Evolutionary conservation across 2,888 invertebrate species (phyloP).

Genomic region (Serrognathus titanus): DNA sequence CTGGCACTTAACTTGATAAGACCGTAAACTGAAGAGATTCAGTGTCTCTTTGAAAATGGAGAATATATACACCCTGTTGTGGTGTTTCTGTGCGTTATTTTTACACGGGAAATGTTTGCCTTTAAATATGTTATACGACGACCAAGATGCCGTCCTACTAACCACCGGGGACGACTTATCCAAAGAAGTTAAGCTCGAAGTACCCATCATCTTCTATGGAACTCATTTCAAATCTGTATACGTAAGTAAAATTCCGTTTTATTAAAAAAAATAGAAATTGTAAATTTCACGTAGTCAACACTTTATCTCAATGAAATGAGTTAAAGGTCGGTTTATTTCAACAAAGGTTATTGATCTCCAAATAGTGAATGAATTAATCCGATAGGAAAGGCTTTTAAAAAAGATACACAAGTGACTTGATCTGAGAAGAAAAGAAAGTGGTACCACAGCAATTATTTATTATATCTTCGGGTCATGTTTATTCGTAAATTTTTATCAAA

Average conservation of each 20-base stretch:
- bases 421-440: no score
- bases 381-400: no score
- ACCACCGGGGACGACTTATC: constrained; percentile 59
- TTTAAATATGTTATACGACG: constrained; percentile 59
- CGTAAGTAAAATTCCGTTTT: constrained; percentile 59
- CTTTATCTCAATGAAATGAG: not conserved
- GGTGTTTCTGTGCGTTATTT: constrained; percentile 25
- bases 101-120: constrained; percentile 41
- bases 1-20: constrained; percentile 15
- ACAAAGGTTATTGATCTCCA: constrained; percentile 19
- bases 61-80: constrained; percentile 51
- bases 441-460: no score
- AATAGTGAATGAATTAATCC: constrained; percentile 7
- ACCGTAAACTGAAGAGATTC: no score
- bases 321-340: constrained; percentile 14
- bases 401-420: no score
- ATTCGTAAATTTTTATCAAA: no score
- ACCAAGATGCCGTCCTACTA: constrained; percentile 57
- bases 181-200: constrained; percentile 63
- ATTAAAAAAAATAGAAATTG: not conserved
- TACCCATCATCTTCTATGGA: constrained; percentile 78
- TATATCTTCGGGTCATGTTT: no score
- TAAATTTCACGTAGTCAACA: no score
- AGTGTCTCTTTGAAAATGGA: constrained; percentile 8
- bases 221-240: constrained; percentile 70